Evolutionary conservation across 2,888 invertebrate genomes (phyloP), one percentile per base, ranked within the genome.

Genomic region (Harpalus rufipes): DNA sequence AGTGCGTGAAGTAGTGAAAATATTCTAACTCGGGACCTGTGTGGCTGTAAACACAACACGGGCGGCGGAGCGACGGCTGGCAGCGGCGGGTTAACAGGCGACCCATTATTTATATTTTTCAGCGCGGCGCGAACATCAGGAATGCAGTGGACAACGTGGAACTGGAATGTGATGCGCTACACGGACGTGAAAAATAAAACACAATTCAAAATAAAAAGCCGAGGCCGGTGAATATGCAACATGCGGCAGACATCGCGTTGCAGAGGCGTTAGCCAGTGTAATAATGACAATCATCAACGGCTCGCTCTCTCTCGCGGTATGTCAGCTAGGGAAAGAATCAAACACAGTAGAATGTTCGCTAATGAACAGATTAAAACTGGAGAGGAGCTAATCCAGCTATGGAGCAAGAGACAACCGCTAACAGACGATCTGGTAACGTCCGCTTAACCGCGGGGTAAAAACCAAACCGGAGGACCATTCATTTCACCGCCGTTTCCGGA

Each of bases 61-160:
- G 6, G 18, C 68, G 21, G 25, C 65, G 18, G 65, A 39, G 72
- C 12, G 10, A 63, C 72, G 72, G 44, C 10, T 41, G 72, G 44
- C 72, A 74, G 44, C 72, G 72, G 72, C 72, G 72, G 72, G 72
- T 74, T 74, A 74, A 74, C 78, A 78, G 56, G 58, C 78, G 58
- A 78, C 56, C 78, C 63, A 83, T 83, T 61, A 83, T 83, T 83
- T 83, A 83, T 76, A 83, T 84, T 84, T 76, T 76, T 56, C 63
- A 76, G 61, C 78, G 78, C 56, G 32, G 61, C 25, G 63, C 61
- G 76, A 63, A 76, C 44, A 61, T 44, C 74, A 63, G 74, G 63
- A 74, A 84, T 84, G 76, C 74, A 41, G 61, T 51, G 84, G 78
- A 84, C 74, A 84, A 76, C 59, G 84, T 76, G 76, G 61, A 83